These are phyloP conservation scores for Shargacucullia verbasci DNA, from an alignment of 2,888 invertebrate genomes.

Conservation along the genomic window DNA sequence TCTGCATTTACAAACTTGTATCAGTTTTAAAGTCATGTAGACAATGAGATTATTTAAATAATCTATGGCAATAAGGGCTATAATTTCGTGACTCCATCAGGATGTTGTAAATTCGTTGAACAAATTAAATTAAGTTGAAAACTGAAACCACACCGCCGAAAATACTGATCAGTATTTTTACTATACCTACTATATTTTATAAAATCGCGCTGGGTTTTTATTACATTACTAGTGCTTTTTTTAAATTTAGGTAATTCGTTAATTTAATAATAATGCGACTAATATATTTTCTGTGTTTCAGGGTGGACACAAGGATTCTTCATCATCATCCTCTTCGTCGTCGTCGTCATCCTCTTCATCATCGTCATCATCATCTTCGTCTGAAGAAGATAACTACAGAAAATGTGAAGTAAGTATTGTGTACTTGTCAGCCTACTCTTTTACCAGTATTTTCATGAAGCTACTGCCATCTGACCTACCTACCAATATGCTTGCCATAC, in stretches of 20 bases:
- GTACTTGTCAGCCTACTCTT: too few relatives aligned
- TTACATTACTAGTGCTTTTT: too few relatives aligned
- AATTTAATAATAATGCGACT: too few relatives aligned
- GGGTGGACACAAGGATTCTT: conserved; percentile 58
- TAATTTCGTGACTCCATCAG: not conserved
- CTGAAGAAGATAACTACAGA: conserved; percentile 53
- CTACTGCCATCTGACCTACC: too few relatives aligned
- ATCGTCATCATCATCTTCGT: conserved; percentile 66
- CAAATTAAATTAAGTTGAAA: conserved; percentile 3
- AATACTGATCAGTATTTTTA: not conserved
- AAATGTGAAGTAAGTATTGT: conserved; percentile 58
- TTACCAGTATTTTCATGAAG: too few relatives aligned
- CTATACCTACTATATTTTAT: not conserved
- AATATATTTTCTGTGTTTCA: conserved; percentile 53
- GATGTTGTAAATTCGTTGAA: conserved; percentile 2
- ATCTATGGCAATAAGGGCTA: conserved; percentile 3
- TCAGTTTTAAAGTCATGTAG: too few relatives aligned
- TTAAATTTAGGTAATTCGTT: too few relatives aligned
- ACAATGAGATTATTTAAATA: not conserved
- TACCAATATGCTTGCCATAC: too few relatives aligned
- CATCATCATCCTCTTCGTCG: conserved; percentile 70
- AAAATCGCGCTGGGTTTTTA: too few relatives aligned
- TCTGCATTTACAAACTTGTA: too few relatives aligned
- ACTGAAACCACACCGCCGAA: not conserved
- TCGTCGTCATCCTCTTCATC: conserved; percentile 72